Percentiles rank a stretch among this genome's conserved stretches.
Evolutionary conservation across 1,140 invertebrate species (phyloP).

Genomic region (Pseudomyrmex concolor): DNA sequence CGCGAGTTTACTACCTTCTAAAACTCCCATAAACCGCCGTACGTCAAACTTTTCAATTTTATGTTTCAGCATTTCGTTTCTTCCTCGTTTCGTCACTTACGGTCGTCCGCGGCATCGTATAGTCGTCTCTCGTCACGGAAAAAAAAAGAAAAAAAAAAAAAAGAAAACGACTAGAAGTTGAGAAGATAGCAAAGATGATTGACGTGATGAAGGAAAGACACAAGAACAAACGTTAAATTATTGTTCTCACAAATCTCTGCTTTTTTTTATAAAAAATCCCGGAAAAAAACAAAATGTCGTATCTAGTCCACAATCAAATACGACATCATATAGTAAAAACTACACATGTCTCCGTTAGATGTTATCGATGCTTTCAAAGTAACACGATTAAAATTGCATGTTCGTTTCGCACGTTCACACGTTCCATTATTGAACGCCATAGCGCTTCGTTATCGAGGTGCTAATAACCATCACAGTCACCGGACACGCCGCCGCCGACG

Average conservation of each 20-base stretch:
- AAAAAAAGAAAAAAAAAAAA: background rate
- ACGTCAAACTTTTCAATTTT: conserved; percentile 85
- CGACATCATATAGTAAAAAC: background rate
- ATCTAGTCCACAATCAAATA: background rate
- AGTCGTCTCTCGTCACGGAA: background rate
- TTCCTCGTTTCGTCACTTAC: conserved; percentile 72
- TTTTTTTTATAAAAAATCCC: background rate
- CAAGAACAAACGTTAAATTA: background rate
- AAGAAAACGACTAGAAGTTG: background rate
- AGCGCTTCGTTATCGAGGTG: background rate
- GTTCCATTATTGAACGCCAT: conserved; percentile 51
- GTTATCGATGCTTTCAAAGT: conserved; percentile 56
- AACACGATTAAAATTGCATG: conserved; percentile 66
- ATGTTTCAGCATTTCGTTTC: conserved; percentile 78
- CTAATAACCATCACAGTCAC: conserved; percentile 56
- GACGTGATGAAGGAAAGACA: background rate
- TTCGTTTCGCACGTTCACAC: conserved; percentile 46
- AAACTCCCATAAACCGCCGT: conserved; percentile 82
- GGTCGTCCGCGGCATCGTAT: conserved; percentile 11
- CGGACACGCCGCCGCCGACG: conserved; percentile 15
- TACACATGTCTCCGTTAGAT: conserved; percentile 56
- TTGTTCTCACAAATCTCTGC: background rate
- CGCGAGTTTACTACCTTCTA: conserved; percentile 82
- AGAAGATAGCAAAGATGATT: background rate
- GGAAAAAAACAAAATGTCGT: background rate